Conservation (phyloP, 1,140 invertebrate species). For the Cherax destructor region DNA sequence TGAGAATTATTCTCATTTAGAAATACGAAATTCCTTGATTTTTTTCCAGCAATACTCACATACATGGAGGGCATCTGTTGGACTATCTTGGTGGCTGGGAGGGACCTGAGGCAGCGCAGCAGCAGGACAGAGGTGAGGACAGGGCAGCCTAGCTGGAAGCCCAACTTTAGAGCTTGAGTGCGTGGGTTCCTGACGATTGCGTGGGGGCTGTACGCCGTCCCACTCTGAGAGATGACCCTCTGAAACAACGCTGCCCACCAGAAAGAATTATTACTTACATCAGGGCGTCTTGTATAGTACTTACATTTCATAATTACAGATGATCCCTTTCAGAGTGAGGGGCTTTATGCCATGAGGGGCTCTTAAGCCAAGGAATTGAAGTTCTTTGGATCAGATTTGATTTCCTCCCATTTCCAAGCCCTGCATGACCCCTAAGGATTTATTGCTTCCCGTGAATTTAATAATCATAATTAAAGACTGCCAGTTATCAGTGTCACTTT, state of each 20-base stretch:
- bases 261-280: background rate
- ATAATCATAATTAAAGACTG: no score
- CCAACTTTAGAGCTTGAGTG: conserved; percentile 47
- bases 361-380: no score
- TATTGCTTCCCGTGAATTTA: no score
- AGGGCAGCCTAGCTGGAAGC: conserved; percentile 52
- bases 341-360: no score
- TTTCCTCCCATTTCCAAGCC: no score
- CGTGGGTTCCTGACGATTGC: conserved; percentile 56
- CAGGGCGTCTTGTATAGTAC: background rate
- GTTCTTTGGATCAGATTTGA: no score
- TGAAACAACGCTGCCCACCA: conserved; percentile 37
- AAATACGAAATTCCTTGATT: background rate
- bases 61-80: conserved; percentile 51
- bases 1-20: no score
- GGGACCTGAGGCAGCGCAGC: conserved; percentile 43
- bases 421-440: no score
- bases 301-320: no score
- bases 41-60: conserved; percentile 37
- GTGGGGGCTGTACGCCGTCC: conserved; percentile 70
- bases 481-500: no score
- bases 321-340: no score
- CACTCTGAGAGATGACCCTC: conserved; percentile 66
- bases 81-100: conserved; percentile 45
- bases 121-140: conserved; percentile 6